Conservation (phyloP, 2,888 invertebrate species). For the Allolobophora icterica region DNA sequence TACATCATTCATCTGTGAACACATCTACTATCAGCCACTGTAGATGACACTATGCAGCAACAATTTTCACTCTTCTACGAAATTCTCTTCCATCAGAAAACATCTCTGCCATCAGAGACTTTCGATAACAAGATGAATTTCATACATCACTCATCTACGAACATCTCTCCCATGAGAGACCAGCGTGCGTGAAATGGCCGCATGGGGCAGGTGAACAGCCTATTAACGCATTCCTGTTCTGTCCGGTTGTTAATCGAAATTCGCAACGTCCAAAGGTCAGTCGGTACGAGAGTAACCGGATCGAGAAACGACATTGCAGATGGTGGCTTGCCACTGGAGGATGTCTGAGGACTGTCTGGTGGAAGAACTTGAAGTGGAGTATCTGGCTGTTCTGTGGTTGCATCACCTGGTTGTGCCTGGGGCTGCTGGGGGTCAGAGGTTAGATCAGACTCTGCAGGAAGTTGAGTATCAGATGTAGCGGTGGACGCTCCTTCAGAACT, state of each 20-base stretch:
- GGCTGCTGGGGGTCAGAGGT: neutral
- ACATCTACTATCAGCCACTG: neutral
- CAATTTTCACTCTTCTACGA: neutral
- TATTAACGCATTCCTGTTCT: neutral
- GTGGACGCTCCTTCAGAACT: neutral
- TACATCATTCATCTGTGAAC: neutral
- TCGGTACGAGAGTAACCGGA: constrained; percentile 13
- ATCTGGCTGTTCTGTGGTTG: neutral
- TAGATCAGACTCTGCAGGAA: neutral
- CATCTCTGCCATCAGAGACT: neutral
- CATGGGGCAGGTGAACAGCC: constrained; percentile 76
- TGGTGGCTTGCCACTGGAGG: neutral
- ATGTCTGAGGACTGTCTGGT: neutral
- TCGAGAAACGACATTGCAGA: neutral
- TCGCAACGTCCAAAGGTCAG: constrained; percentile 4
- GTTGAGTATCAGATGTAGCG: neutral
- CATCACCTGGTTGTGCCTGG: neutral
- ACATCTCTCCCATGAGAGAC: constrained; percentile 81
- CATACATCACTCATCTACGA: constrained; percentile 33
- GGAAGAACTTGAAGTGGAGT: constrained; percentile 12
- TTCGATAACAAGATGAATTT: neutral
- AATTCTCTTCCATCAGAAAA: neutral
- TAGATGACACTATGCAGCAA: neutral
- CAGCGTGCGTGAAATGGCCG: constrained; percentile 81
- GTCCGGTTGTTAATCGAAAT: neutral